Evolutionary conservation across 2,113 vertebrate genomes (phyloP).

Genomic region (Sardina pilchardus): DNA sequence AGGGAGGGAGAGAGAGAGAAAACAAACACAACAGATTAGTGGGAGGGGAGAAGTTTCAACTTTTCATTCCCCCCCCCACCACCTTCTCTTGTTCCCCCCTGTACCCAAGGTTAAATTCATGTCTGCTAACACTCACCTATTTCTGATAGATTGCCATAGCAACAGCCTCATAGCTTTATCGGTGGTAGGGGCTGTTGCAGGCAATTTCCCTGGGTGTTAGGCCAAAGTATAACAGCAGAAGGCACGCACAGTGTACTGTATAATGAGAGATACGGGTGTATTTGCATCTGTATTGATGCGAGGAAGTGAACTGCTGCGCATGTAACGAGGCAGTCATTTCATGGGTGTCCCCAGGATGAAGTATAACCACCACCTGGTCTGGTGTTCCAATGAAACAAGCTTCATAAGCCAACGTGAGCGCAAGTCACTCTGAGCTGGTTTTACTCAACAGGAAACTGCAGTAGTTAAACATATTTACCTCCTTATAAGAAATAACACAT

Average conservation of each 20-base stretch:
- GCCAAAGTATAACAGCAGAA: neutral
- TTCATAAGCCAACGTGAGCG: no score
- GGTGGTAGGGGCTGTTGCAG: neutral
- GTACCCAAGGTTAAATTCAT: neutral
- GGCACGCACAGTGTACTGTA: neutral
- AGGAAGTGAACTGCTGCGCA: neutral
- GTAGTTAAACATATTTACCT: no score
- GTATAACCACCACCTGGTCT: no score
- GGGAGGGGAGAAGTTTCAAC: neutral
- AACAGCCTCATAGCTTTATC: neutral
- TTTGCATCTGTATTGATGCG: neutral
- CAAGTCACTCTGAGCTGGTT: no score
- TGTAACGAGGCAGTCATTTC: neutral
- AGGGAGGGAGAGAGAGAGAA: neutral
- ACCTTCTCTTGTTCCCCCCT: neutral
- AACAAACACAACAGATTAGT: neutral
- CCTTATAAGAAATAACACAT: neutral
- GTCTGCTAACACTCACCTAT: neutral
- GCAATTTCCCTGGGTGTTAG: neutral
- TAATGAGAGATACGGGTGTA: neutral
- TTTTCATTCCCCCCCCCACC: neutral
- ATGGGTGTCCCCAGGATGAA: no score
- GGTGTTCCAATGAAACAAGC: no score
- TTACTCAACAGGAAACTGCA: no score
- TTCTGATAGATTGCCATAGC: neutral